A percentile compares a stretch with the other conserved stretches of the same genome.
Conservation (phyloP, 92 coral and sea anemone species). For the Actinernus sp. region DNA sequence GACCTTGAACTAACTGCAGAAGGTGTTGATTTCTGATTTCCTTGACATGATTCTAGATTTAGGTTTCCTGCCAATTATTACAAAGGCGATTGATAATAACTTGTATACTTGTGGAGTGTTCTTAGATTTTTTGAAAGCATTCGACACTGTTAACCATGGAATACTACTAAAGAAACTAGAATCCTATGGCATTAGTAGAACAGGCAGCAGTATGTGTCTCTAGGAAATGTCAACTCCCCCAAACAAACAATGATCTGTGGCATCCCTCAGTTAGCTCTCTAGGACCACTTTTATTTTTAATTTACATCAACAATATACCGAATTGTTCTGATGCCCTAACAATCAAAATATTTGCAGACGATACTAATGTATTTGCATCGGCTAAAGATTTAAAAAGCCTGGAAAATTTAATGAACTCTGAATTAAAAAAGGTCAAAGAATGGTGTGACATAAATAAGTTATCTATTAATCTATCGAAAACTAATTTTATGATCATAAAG, state of each 20-base stretch:
- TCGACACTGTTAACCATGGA: slow-evolving; percentile 14
- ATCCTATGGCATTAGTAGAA: slow-evolving; percentile 20
- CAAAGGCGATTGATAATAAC: slow-evolving; percentile 23
- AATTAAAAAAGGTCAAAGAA: too few species aligned
- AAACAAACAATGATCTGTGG: slow-evolving; percentile 2
- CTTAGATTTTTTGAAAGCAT: slow-evolving; percentile 32
- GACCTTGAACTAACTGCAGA: not conserved
- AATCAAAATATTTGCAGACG: slow-evolving; percentile 44
- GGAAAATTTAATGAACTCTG: slow-evolving; percentile 30
- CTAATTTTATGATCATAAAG: too few species aligned
- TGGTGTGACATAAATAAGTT: too few species aligned
- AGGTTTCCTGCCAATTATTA: slow-evolving; percentile 13
- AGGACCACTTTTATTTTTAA: slow-evolving; percentile 12
- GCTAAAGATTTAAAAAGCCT: slow-evolving; percentile 15
- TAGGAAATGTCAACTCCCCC: slow-evolving; percentile 16
- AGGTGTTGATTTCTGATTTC: too few species aligned
- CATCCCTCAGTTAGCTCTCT: slow-evolving; percentile 27
- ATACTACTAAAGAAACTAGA: too few species aligned
- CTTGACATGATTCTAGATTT: too few species aligned
- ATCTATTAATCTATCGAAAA: too few species aligned
- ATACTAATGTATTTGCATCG: slow-evolving; percentile 37
- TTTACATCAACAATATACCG: slow-evolving; percentile 44
- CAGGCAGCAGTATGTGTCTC: slow-evolving; percentile 32
- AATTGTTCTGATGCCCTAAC: slow-evolving; percentile 28
- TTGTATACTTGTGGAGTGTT: slow-evolving; percentile 31